A percentile compares a stretch with the other conserved stretches of the same genome.
Conservation (phyloP, 1,140 invertebrate species). For the Drosophila melanogaster region DNA sequence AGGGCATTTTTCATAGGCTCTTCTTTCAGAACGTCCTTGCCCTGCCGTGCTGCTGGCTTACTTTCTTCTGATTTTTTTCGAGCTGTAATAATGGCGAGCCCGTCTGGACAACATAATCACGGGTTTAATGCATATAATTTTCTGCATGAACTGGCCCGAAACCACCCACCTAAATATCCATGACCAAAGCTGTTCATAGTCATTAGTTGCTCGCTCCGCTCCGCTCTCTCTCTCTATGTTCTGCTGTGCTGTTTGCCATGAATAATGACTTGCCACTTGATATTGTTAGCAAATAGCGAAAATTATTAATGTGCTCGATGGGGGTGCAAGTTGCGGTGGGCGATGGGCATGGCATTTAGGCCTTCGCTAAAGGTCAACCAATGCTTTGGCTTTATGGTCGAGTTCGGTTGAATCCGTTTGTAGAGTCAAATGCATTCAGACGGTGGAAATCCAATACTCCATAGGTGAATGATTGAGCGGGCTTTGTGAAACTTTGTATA, state of each 20-base stretch:
- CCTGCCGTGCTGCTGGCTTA: slow-evolving; percentile 5
- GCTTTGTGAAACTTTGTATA: neutral
- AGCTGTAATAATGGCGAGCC: slow-evolving; percentile 62
- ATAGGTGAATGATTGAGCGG: neutral
- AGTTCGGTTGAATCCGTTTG: neutral
- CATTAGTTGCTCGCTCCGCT: slow-evolving; percentile 60
- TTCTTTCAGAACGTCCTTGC: neutral
- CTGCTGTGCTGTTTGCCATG: slow-evolving; percentile 52
- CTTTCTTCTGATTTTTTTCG: slow-evolving; percentile 30
- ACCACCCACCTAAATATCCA: slow-evolving; percentile 36
- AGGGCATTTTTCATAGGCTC: slow-evolving; percentile 4
- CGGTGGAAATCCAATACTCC: neutral
- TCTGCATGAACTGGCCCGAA: slow-evolving; percentile 73
- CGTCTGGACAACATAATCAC: slow-evolving; percentile 79
- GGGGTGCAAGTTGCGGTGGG: neutral
- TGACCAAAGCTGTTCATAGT: slow-evolving; percentile 67
- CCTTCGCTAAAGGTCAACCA: slow-evolving; percentile 38
- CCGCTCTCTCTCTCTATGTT: neutral
- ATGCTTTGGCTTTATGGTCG: neutral
- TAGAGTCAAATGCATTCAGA: slow-evolving; percentile 1
- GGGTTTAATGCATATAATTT: slow-evolving; percentile 83
- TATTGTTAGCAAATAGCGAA: slow-evolving; percentile 78
- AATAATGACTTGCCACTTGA: slow-evolving; percentile 80
- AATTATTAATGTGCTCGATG: slow-evolving; percentile 70
- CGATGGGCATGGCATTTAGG: slow-evolving; percentile 9